Evolutionary conservation across 2,797 vertebrate species (phyloP).

Genomic region (Danio kyathit): DNA sequence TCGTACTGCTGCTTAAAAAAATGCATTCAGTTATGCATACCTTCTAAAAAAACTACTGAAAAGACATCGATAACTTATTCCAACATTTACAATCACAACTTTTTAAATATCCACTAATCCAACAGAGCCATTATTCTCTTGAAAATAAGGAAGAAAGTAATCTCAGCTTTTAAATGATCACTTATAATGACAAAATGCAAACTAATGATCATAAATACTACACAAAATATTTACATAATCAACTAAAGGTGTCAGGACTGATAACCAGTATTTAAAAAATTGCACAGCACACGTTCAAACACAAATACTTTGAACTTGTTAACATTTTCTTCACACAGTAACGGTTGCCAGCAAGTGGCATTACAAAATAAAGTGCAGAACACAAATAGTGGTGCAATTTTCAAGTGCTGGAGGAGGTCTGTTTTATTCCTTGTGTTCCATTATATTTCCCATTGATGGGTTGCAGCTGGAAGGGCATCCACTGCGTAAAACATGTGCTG

Average conservation of each 20-base stretch:
- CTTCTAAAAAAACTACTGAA: background rate
- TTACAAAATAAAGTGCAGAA: slow-evolving; percentile 10
- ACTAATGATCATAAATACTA: background rate
- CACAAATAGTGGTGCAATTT: background rate
- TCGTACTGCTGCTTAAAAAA: background rate
- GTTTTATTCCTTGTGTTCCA: too few species aligned
- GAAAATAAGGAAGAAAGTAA: background rate
- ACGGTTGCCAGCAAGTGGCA: background rate
- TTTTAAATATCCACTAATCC: background rate
- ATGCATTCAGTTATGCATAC: background rate
- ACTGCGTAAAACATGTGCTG: too few species aligned
- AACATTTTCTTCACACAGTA: background rate
- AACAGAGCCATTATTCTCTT: background rate
- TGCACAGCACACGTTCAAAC: background rate
- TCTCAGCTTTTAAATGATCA: background rate
- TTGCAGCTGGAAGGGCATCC: too few species aligned
- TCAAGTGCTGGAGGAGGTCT: too few species aligned
- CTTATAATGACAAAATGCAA: background rate
- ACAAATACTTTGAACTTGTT: background rate
- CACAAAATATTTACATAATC: background rate
- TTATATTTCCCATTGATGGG: too few species aligned
- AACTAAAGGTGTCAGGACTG: background rate
- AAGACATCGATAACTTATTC: background rate
- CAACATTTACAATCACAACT: background rate
- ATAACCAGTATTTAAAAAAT: background rate